Evolutionary conservation across 23 tunicate genomes (phyloP), one percentile per base, ranked within the genome.

Genomic region (Styela plicata): DNA sequence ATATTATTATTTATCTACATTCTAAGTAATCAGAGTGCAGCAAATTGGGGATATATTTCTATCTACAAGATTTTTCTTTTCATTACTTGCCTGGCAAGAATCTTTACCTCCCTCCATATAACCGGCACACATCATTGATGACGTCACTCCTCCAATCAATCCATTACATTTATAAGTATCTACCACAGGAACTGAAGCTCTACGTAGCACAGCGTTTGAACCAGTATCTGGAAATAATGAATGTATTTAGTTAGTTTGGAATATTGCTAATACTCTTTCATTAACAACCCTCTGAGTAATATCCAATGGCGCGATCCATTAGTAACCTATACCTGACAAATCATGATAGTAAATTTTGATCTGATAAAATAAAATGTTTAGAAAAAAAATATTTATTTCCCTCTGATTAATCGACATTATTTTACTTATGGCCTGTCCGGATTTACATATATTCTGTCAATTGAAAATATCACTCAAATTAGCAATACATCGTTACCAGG

Each of bases 61-160:
- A 19, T 21, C 21, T 61, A 61, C 64, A 21, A 61, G 20, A 19
- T 21, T 19, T 61, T 61, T 61, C 21, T 19, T 21, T 19, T 0
- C 21, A 0, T 1, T 37, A 34, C 53, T 66, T 31, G 74, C 91
- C 83, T 62, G 70, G 74, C 86, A 87, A n/a, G 91, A 82, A 74
- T 87, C 91, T 52, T 82, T 75, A 34, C 79, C 91, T 23, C 91
- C 91, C 20, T 36, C 18, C 57, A 64, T 24, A 44, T 33, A 82
- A 1, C 91, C 91, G 27, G 91, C 91, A 44, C 91, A 87, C 0
- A 87, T 44, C 91, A 87, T 82, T 18, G 71, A 69, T 5, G 63
- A 22, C 25, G 53, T 31, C 1, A 87, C 53, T 1, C 61, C 74
- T 24, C 64, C 44, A 20, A 33, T 53, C 52, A 70, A 82, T 52